Evolutionary conservation across 1,140 invertebrate species (phyloP).

Genomic region (Centruroides vittatus): DNA sequence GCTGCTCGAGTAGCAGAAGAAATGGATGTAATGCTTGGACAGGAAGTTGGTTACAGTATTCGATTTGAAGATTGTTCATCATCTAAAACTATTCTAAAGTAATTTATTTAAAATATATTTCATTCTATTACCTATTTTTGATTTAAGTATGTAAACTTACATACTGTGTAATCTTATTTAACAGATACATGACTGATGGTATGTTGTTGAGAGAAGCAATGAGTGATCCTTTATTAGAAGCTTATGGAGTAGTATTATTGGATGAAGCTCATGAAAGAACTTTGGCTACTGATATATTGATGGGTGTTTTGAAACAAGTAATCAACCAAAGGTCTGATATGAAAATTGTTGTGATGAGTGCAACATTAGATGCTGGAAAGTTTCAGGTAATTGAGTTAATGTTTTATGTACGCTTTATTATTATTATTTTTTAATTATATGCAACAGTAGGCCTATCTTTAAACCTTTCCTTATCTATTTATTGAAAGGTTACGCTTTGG

Average conservation of each 20-base stretch:
- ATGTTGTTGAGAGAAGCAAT: constrained; percentile 98
- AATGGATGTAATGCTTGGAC: constrained; percentile 93
- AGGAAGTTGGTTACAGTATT: constrained; percentile 98
- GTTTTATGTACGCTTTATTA: neutral
- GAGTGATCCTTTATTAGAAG: constrained; percentile 95
- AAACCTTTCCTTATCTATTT: too few relatives aligned
- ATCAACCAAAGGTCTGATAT: constrained; percentile 84
- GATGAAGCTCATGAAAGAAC: constrained; percentile 99
- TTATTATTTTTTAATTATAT: neutral
- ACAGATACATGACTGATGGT: constrained; percentile 96
- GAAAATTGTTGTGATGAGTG: constrained; percentile 98
- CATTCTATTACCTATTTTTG: neutral
- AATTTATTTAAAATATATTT: constrained; percentile 20
- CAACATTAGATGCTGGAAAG: constrained; percentile 98
- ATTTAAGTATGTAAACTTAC: too few relatives aligned
- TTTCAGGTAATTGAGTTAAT: constrained; percentile 52
- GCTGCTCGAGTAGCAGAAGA: constrained; percentile 96
- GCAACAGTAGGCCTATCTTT: too few relatives aligned
- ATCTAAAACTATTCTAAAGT: constrained; percentile 73
- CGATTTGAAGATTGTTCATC: constrained; percentile 99
- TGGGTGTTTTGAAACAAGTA: constrained; percentile 97
- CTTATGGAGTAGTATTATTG: constrained; percentile 84
- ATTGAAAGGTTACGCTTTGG: too few relatives aligned
- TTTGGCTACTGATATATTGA: constrained; percentile 93
- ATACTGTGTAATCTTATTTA: too few relatives aligned